Evolutionary conservation across 30 jellyfish, hydroid and myxozoan species (phyloP).

Genomic region (Aurelia aurita complex sp. Pacific): DNA sequence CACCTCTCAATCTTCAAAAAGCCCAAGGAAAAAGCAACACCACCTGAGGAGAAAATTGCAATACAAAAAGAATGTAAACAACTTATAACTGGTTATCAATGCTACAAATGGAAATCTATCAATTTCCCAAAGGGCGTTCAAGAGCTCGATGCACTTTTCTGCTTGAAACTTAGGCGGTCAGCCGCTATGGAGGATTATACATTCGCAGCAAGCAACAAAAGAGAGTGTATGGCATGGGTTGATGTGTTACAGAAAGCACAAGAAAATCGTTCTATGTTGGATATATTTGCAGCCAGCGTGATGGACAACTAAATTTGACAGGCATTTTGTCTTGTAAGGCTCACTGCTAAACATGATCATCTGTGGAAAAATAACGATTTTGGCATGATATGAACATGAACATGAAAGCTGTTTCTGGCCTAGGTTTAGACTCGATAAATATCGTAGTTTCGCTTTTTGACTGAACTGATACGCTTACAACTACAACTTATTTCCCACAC

Average conservation of each 20-base stretch:
- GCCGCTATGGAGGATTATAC: background rate
- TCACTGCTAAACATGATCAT: no score
- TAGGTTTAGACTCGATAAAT: no score
- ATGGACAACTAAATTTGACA: no score
- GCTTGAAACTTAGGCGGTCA: background rate
- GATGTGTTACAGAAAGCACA: background rate
- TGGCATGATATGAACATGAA: no score
- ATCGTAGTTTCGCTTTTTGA: no score
- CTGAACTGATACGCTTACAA: no score
- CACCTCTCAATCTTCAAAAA: constrained; percentile 6
- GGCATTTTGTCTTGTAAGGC: no score
- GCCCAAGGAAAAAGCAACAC: background rate
- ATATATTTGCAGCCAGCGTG: constrained; percentile 2
- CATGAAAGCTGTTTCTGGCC: no score
- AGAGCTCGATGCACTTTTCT: constrained; percentile 26
- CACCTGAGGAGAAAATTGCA: background rate
- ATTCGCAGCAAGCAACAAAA: constrained; percentile 7
- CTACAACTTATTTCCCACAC: no score
- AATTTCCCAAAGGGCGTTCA: constrained; percentile 25
- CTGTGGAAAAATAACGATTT: no score
- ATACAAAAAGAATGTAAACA: constrained; percentile 21
- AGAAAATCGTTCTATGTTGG: constrained; percentile 1
- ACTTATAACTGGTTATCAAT: constrained; percentile 2
- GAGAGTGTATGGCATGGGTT: constrained; percentile 31
- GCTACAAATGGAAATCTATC: constrained; percentile 48